Evolutionary conservation across 2,888 invertebrate genomes (phyloP), one percentile per base, ranked within the genome.

Genomic region (Dendrolimus houi): DNA sequence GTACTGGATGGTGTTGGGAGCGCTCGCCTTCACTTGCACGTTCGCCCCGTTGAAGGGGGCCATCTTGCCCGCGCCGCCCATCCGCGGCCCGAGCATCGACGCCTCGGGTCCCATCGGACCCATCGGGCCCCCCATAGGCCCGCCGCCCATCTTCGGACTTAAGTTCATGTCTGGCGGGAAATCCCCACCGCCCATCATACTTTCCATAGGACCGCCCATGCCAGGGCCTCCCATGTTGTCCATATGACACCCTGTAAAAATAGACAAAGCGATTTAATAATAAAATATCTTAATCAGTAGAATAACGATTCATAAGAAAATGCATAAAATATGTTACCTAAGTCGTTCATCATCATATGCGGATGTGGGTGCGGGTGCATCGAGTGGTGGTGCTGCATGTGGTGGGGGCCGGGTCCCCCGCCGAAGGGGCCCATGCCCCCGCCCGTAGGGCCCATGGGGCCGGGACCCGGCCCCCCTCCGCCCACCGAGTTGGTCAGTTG

Each of bases 1-100:
- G 92, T 99, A 99, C 91, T 99, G 98, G 79, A 99, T 99, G 52
- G 99, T 99, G 85, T 99, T 99, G 0, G 99, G 98, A 10, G 98
- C 98, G 83, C 96, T 98, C 9, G 98, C 96, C 86, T 98, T 98
- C 41, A 99, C 98, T 87, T 97, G 97, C 53, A 97, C 95, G 83
- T 97, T 98, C 9, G 91, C 91, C 9, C 91, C 92, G 76, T 92
- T 93, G 71, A 92, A 93, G 9, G 93, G 93, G 13, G 89, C 83
- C 91, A 91, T 91, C 63, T 91, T 91, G 0, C 92, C 92, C 47
- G 85, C 87, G 55, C 79, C 93, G 57, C 92, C 93, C 82, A 93
- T 92, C 12, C 92, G 89, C 54, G 94, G 94, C 17, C 94, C 94
- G 92, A 93, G 93, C 92, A 93, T 93, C 56, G 92, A 92, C 77